phyloP scores from a whole-genome alignment of 2,888 invertebrate genomes.

The Tachina lurida region DNA sequence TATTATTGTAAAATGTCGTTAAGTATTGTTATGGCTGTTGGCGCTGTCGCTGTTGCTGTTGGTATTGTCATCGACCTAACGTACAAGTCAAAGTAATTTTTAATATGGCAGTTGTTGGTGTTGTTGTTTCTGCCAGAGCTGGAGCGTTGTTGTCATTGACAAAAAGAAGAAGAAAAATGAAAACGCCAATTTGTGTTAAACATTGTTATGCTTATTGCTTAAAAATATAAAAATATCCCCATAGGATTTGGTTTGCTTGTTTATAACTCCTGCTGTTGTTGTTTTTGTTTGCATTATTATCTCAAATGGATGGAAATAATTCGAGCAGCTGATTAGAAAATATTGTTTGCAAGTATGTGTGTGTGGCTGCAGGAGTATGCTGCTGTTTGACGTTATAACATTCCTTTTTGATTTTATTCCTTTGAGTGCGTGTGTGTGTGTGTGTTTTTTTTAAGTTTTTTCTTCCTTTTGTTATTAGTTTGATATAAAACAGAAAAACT shows the following conservation, averaged over 20 bases:
- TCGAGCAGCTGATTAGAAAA: conserved; percentile 63
- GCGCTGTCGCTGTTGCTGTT: conserved; percentile 12
- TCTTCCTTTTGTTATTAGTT: conserved; percentile 28
- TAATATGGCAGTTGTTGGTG: conserved; percentile 52
- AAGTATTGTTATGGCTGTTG: conserved; percentile 59
- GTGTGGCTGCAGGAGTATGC: conserved; percentile 11
- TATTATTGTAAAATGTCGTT: conserved; percentile 68
- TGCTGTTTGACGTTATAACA: conserved; percentile 4
- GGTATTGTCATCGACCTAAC: conserved; percentile 51
- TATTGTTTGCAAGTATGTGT: conserved; percentile 40
- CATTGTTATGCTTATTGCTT: conserved; percentile 62
- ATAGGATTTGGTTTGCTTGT: conserved; percentile 19
- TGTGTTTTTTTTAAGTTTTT: background rate
- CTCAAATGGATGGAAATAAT: conserved; percentile 37
- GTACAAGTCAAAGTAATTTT: conserved; percentile 61
- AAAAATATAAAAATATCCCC: conserved; percentile 55
- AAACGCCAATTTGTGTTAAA: conserved; percentile 67
- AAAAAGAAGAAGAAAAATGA: background rate
- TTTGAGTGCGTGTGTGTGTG: conserved; percentile 7
- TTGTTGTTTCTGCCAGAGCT: conserved; percentile 6
- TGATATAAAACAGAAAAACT: conserved; percentile 55
- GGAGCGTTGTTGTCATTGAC: background rate
- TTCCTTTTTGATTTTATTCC: background rate
- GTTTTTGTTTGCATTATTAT: conserved; percentile 36
- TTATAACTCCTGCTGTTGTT: conserved; percentile 11